Base-by-base conservation (phyloP, 2,888 invertebrate species). In the Ophioninae sp. region DNA sequence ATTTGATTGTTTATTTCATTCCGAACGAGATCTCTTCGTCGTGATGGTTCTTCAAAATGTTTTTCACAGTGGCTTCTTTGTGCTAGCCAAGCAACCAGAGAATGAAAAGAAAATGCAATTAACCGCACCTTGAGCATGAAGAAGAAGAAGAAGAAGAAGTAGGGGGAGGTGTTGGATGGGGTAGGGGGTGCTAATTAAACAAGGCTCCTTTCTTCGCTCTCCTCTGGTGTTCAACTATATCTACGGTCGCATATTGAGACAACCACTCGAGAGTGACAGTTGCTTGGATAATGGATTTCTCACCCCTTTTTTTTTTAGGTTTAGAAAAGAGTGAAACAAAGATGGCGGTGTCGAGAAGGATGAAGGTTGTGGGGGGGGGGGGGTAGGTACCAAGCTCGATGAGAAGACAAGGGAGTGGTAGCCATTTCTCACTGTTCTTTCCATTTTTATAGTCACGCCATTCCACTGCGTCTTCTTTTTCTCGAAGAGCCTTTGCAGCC, bases 101-200 rank as follows among this genome's bases (percentile, higher is more conserved):
- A 64, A 69, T 65, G 80, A 77, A 69, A 71, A 78, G 69, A 83
- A 79, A 78, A 81, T 81, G 81, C 83, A 83, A 83, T 83, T 81
- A 78, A 81, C 74, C 74, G 65, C 65, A 78, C 74, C 78, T 71
- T 67, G 81, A 51, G 44, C 30, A n/a, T n/a, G n/a, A n/a, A n/a
- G n/a, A n/a, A n/a, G n/a, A n/a, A n/a, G n/a, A n/a, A n/a, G n/a
- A 58, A 20, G 22, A 13, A 22, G 65, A 69, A 64, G 44, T 44
- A 13, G 44, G 44, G 44, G 5, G 39, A 39, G n/a, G n/a, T n/a
- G n/a, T n/a, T n/a, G n/a, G n/a, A n/a, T n/a, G 39, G 13, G 44
- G 44, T 44, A 44, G 8, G 44, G 13, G 44, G 44, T 44, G 77
- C 82, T 83, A 79, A 79, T 83, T 77, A 80, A 83, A 79, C 72